These are phyloP conservation scores for Leptinotarsa defecta DNA, from an alignment of 1,140 invertebrate species.

Conservation along the genomic window DNA sequence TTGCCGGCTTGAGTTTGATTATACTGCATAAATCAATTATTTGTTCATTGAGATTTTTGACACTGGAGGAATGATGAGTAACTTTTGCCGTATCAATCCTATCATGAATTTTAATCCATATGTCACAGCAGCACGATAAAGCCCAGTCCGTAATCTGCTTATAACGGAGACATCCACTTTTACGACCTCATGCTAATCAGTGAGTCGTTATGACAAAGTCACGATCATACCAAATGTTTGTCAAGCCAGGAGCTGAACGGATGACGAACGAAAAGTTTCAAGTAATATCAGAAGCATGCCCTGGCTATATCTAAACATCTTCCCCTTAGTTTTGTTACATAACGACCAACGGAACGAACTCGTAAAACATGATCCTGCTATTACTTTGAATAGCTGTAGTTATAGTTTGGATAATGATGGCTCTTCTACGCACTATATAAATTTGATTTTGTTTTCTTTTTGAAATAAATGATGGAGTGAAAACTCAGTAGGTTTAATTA, in stretches of 20 bases:
- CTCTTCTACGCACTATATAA: background rate
- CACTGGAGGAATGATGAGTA: too few species aligned
- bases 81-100: too few species aligned
- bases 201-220: background rate
- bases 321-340: background rate
- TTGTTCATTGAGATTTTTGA: too few species aligned
- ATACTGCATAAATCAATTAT: too few species aligned
- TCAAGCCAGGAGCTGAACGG: background rate
- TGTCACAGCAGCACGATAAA: too few species aligned
- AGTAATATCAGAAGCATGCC: background rate
- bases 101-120: too few species aligned
- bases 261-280: background rate
- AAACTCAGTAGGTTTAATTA: too few species aligned
- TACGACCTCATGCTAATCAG: background rate
- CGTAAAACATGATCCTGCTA: background rate
- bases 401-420: background rate
- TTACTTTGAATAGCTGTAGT: background rate
- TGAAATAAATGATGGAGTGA: too few species aligned
- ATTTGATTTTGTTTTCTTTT: too few species aligned
- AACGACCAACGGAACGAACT: background rate
- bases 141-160: background rate
- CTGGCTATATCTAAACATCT: background rate
- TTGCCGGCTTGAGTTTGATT: too few species aligned
- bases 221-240: background rate
- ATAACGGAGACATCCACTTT: background rate